Base-by-base conservation (phyloP, 2,113 vertebrate genomes). In the Sphyrna mokarran region DNA sequence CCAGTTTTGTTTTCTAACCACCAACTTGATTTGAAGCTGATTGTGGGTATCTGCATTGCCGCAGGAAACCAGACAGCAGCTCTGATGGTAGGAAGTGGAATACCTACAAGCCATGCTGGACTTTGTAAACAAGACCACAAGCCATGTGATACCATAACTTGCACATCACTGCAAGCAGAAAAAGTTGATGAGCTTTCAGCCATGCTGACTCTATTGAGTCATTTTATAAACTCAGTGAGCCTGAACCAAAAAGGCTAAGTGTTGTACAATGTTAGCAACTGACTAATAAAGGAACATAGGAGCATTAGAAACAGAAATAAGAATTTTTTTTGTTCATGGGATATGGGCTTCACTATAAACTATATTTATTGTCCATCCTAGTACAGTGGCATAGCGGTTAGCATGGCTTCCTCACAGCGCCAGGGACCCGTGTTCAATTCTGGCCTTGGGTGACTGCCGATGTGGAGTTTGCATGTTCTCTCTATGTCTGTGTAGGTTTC, bases 91-190 rank as follows among this genome's bases (percentile, higher is more conserved):
- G 94, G 94, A 95, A 95, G 66, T 94, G 93, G 63, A 94, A 70
- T 37, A 43, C 93, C 68, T 43, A 94, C n/a, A 68, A 94, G 94
- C 93, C 37, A 43, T 48, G 63, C 63, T 70, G 93, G 93, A 94
- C 93, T 76, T 72, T 95, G 94, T 95, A 48, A 95, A 95, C 66
- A 70, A 70, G 68, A 95, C 40, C 94, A 54, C 94, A 95, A 54
- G 94, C 26, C 26, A 54, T 33, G 43, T 72, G 94, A 95, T 72
- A 95, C 10, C 40, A 95, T 48, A 72, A 26, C 1, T 6, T 37
- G 89, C 61, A 66, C 13, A 63, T 33, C 63, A 91, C 14, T 91
- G 89, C 58, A 66, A 91, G n/a, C 89, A 37, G 89, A 37, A 37
- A 66, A 66, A 37, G 87, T 11, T 61, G 89, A 93, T 68, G 89